Evolutionary conservation across 1,140 invertebrate species (phyloP), one percentile per base, ranked within the genome.

Genomic region (Pantala flavescens): DNA sequence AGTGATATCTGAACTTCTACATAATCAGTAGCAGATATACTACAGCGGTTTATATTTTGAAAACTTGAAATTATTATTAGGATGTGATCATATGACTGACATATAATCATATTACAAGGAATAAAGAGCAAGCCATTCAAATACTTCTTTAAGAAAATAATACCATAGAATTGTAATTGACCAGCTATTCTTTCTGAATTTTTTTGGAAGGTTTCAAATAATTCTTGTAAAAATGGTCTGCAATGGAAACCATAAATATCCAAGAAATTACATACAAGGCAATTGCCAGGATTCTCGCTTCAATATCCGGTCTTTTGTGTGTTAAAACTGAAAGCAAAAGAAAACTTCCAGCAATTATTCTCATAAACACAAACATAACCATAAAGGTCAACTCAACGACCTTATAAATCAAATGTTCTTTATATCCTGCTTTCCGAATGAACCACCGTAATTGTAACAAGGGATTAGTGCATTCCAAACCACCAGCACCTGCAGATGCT

Each of bases 381-480:
- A 76, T 76, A 73, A 76, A 76, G 11, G 28, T 70, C 42, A 76
- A 7, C 63, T 76, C 76, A 24, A 73, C 74, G 12, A 75, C 23
- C 10, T 71, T 73, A 55, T 70, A 76, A 23, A 72, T 19, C n/a
- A 63, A n/a, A 43, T 73, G 77, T 23, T 78, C 71, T 71, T 79
- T 79, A 71, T 80, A 81, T 21, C 82, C 82, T 49, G 78, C 77
- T 5, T 77, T 78, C 36, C 82, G 75, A 23, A 84, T 71, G 75
- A 83, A 82, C 87, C 86, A 88, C 79, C 86, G 80, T 0, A 79
- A 78, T 81, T 87, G 87, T 43, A 87, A 80, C n/a, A 86, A 79
- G 28, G 87, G 86, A 80, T 88, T 88, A 0, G 87, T 87, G 24
- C 86, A 77, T 82, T 88, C 86, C 80, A 87, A 79, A 55, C 84